Evolutionary conservation across 1,140 invertebrate species (phyloP), one percentile per base, ranked within the genome.

Genomic region (Saccostrea glomerata): DNA sequence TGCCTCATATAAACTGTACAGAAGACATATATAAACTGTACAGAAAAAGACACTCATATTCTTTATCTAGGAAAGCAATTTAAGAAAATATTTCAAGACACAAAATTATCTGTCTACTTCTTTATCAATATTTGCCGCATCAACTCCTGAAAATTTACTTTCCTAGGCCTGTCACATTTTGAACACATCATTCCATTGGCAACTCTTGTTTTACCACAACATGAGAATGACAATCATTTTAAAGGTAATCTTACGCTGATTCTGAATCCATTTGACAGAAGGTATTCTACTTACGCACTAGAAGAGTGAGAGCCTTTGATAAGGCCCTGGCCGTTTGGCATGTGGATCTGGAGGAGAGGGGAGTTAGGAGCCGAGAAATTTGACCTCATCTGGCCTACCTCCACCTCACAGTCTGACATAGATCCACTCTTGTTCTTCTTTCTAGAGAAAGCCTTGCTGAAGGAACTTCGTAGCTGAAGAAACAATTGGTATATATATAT

Each of bases 371-470:
- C 95, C 88, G 94, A 96, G 23, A 93, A 94, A 91, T 93, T 95
- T 86, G 93, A 94, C 87, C 93, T 90, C 13, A 95, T 85, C 83
- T 94, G 95, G 87, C 91, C 90, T 3, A 89, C 92, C 86, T 95
- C 94, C 77, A 91, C 89, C 86, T 97, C 97, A 6, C 96, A 96
- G 90, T 97, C 97, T 0, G 96, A 97, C 7, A 96, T 91, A 0
- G 96, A 96, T n/a, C 96, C 96, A 90, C 96, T 96, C 84, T 96
- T 95, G 83, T 95, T 96, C 91, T 97, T 97, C 82, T 93, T 93
- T 90, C 97, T 96, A 40, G 98, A 98, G 94, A 99, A 99, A n/a
- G 98, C 98, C 96, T 99, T 99, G 90, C 98, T 99, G 95, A 99
- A 99, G 17, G 98, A 99, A 95, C 98, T 98, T 66, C 98, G 96